Evolutionary conservation across 2,888 invertebrate genomes (phyloP).

Genomic region (Ochropleura plecta): DNA sequence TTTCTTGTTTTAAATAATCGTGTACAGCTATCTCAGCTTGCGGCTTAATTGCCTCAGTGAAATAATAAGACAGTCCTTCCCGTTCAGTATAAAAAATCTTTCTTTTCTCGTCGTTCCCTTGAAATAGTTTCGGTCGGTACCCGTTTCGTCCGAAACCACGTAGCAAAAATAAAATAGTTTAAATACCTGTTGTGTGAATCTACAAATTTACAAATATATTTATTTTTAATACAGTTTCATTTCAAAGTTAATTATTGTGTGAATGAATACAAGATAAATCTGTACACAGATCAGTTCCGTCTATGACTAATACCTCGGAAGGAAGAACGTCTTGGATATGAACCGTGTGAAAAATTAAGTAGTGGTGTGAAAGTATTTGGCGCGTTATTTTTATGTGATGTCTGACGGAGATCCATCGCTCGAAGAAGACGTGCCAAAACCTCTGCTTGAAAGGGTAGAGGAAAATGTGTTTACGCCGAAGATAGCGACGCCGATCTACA

Average conservation of each 20-base stretch:
- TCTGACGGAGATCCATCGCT: constrained; percentile 90
- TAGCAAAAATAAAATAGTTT: constrained; percentile 11
- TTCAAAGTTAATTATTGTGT: constrained; percentile 24
- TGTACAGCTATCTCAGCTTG: constrained; percentile 19
- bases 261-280: constrained; percentile 58
- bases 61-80: constrained; percentile 20
- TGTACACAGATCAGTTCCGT: constrained; percentile 50
- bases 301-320: constrained; percentile 67
- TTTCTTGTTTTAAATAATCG: background rate
- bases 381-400: constrained; percentile 80
- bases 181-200: constrained; percentile 23
- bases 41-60: background rate
- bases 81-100: constrained; percentile 25
- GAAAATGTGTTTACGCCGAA: constrained; percentile 88
- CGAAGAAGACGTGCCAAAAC: constrained; percentile 87
- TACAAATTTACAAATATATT: background rate
- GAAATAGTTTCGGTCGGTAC: constrained; percentile 38
- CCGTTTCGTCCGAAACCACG: constrained; percentile 22
- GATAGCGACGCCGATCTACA: constrained; percentile 85
- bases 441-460: constrained; percentile 81
- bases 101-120: constrained; percentile 42
- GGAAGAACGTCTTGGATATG: constrained; percentile 58
- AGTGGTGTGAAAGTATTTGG: constrained; percentile 53
- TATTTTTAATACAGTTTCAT: constrained; percentile 21
- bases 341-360: constrained; percentile 45